phyloP scores from a whole-genome alignment of 2,797 vertebrate genomes.

The Ciconia nigra region DNA sequence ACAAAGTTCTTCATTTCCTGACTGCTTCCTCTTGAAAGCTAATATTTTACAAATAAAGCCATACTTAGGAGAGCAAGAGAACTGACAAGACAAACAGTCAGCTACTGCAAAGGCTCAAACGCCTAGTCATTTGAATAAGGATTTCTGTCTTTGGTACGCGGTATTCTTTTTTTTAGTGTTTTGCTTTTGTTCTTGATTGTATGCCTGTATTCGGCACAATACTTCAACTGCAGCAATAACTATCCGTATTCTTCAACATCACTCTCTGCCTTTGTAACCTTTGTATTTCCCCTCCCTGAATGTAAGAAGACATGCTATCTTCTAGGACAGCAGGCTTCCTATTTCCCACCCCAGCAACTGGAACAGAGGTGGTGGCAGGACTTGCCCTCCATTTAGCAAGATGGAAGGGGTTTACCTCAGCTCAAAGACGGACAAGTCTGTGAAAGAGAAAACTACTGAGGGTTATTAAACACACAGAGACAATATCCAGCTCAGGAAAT shows the following conservation, averaged over 20 bases:
- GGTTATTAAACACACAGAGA: not conserved
- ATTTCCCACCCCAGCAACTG: not conserved
- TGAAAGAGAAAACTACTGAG: not conserved
- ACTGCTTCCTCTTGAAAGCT: not conserved
- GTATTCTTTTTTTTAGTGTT: not conserved
- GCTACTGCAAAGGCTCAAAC: not conserved
- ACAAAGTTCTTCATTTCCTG: not conserved
- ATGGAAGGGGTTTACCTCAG: not conserved
- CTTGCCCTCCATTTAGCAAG: not conserved
- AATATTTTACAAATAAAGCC: conserved; percentile 28
- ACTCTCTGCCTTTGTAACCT: not conserved
- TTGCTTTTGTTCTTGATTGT: not conserved
- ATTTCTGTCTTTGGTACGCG: not conserved
- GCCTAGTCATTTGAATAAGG: not conserved
- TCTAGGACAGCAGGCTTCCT: not conserved
- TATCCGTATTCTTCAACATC: not conserved
- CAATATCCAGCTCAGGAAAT: conserved; percentile 10
- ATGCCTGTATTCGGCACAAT: not conserved
- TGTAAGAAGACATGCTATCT: not conserved
- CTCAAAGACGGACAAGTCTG: not conserved
- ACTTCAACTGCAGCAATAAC: not conserved
- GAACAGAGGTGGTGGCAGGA: not conserved
- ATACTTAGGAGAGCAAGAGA: not conserved
- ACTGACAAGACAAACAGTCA: not conserved
- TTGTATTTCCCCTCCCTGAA: not conserved